Evolutionary conservation across 2,797 vertebrate species (phyloP).

Genomic region (Cetoscarus ocellatus): DNA sequence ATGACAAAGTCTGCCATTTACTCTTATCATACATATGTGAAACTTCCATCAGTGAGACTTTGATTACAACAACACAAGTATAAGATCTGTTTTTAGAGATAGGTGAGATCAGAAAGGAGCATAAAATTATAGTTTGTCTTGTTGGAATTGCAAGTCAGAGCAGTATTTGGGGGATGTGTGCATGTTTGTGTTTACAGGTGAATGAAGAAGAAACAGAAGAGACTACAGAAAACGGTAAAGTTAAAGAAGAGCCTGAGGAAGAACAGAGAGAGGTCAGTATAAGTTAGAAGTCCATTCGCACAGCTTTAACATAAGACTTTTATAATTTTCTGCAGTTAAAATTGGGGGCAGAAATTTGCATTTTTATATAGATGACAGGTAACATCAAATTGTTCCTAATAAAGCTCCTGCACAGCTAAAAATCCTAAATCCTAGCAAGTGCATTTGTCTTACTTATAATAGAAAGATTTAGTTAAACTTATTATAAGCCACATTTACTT

Average conservation of each 20-base stretch:
- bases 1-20: too few relatives aligned
- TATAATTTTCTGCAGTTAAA: background rate
- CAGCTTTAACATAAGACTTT: background rate
- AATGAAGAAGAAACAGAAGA: slow-evolving; percentile 22
- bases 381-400: too few relatives aligned
- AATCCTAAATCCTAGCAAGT: too few relatives aligned
- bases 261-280: slow-evolving; percentile 26
- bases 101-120: background rate
- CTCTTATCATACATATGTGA: background rate
- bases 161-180: background rate
- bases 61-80: background rate
- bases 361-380: too few relatives aligned
- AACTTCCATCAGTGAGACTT: background rate
- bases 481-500: too few relatives aligned
- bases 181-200: slow-evolving; percentile 35
- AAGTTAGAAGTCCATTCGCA: background rate
- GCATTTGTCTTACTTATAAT: too few relatives aligned
- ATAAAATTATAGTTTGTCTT: background rate
- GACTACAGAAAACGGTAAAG: slow-evolving; percentile 15
- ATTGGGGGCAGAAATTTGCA: too few relatives aligned
- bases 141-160: background rate
- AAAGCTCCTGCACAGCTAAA: too few relatives aligned
- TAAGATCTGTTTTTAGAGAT: background rate
- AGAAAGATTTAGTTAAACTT: too few relatives aligned
- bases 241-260: slow-evolving; percentile 26